These are phyloP conservation scores for Cirrhinus mrigala DNA, from an alignment of 2,797 vertebrate species.

Conservation along the genomic window DNA sequence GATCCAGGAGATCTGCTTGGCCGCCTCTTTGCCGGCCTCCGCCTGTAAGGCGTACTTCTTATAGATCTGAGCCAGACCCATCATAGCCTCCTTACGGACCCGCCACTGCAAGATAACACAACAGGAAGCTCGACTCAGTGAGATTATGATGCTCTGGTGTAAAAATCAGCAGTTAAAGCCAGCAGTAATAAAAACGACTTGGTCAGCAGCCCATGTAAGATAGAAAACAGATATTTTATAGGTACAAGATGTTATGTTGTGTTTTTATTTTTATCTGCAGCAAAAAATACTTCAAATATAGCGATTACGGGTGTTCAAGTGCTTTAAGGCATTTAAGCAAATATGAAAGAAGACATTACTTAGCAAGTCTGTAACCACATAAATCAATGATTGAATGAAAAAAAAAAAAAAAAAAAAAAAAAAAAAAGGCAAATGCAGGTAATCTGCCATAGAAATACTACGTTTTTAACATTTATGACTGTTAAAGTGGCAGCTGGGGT, in stretches of 20 bases:
- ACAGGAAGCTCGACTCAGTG: conserved; percentile 49
- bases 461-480: too few relatives aligned
- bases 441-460: too few relatives aligned
- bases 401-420: too few relatives aligned
- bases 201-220: background rate
- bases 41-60: conserved; percentile 95
- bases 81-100: conserved; percentile 98
- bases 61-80: conserved; percentile 97
- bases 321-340: too few relatives aligned
- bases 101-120: conserved; percentile 83
- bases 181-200: background rate
- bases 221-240: background rate
- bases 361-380: too few relatives aligned
- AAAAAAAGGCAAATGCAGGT: too few relatives aligned
- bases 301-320: too few relatives aligned
- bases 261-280: background rate
- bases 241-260: background rate
- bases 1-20: conserved; percentile 97
- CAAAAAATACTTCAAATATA: too few relatives aligned
- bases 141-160: background rate
- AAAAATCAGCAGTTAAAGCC: background rate
- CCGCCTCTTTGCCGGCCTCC: conserved; percentile 92
- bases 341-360: too few relatives aligned
- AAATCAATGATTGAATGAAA: too few relatives aligned
- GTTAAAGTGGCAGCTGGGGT: too few relatives aligned